Evolutionary conservation across 2,888 invertebrate genomes (phyloP), one percentile per base, ranked within the genome.

Genomic region (Oxystoma pomonae): DNA sequence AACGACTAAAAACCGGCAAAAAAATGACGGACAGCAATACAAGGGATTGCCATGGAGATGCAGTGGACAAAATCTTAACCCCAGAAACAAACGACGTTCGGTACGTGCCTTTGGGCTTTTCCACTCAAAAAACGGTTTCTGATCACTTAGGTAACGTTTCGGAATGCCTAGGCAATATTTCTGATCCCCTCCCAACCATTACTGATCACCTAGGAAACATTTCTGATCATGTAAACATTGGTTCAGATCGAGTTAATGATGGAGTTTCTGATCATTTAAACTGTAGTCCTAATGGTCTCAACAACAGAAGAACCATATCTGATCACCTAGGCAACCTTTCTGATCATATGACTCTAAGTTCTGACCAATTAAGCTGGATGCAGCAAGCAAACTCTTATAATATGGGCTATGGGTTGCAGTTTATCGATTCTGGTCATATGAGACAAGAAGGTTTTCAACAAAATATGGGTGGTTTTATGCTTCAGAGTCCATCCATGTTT

Each of bases 1-100:
- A 53, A 53, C 52, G 49, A 57, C 53, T 7, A 50, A 56, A 19
- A 19, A 53, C n/a, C n/a, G 3, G 16, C 19, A 17, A n/a, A 20
- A 75, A 67, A 67, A 80, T 80, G 80, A 74, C 75, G 66, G 77
- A 78, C 35, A 72, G 74, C 63, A 74, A 73, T 19, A 70, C 75
- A 65, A 73, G 73, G 52, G n/a, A 56, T 7, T 69, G 74, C 65
- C 69, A 75, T 57, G 77, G 75, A 64, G 78, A 75, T 64, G 76
- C 79, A 19, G 77, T 85, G 70, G 85, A 86, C 70, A 84, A 86
- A 74, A 84, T 86, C 64, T 84, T 86, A 82, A 84, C 85, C 49
- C 82, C 85, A 16, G 85, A 86, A 74, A 80, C 79, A 74, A 78
- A 81, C n/a, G 83, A 84, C 64, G 84, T 84, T 19, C 85, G 84